A percentile compares a stretch with the other conserved stretches of the same genome.
Conservation (phyloP, 2,113 vertebrate species). For the Carassius carassius region DNA sequence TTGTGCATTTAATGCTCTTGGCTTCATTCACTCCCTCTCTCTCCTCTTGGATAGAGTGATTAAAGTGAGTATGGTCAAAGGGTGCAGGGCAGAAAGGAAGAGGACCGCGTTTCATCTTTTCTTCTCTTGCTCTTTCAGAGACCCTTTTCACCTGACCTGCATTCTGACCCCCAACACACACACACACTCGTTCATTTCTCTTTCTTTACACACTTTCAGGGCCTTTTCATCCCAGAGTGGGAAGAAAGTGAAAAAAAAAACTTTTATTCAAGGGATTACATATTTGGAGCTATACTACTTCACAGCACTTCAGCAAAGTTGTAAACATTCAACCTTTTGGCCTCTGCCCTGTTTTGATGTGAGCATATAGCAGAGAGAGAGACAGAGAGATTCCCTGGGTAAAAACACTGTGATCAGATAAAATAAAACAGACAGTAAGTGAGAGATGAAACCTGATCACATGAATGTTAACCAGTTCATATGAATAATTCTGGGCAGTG, state of each 20-base stretch:
- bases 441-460: not conserved
- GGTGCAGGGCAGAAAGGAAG: conserved; percentile 15
- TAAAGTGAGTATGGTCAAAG: conserved; percentile 48
- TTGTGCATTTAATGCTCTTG: conserved; percentile 52
- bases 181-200: conserved; percentile 14
- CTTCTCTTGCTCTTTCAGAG: conserved; percentile 26
- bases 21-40: conserved; percentile 44
- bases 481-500: not conserved
- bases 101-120: conserved; percentile 19
- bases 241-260: not conserved
- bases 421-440: not conserved
- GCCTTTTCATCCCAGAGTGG: conserved; percentile 28
- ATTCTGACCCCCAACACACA: conserved; percentile 20
- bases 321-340: conserved; percentile 28
- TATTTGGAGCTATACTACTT: conserved; percentile 34
- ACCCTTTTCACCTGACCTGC: conserved; percentile 44
- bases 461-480: not conserved
- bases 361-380: not conserved
- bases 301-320: conserved; percentile 31
- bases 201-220: conserved; percentile 37
- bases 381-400: not conserved
- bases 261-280: conserved; percentile 35
- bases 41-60: conserved; percentile 49
- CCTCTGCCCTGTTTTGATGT: conserved; percentile 17
- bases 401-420: not conserved